Evolutionary conservation across 2,113 vertebrate genomes (phyloP).

Genomic region (Macaca mulatta): DNA sequence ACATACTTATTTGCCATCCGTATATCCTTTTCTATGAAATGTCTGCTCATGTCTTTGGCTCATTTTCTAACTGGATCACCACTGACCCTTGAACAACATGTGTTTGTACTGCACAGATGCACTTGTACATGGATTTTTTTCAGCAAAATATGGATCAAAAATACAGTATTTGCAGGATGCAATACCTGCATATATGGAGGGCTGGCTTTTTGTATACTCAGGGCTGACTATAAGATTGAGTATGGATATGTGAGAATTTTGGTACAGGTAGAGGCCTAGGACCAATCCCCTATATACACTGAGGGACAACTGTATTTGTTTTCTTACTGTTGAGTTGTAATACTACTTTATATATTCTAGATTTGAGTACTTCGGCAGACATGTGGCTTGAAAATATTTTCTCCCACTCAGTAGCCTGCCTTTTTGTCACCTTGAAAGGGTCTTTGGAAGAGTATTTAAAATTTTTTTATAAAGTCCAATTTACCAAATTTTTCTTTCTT

Average conservation of each 20-base stretch:
- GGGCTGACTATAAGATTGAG: neutral
- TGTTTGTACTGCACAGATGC: neutral
- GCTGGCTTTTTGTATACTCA: neutral
- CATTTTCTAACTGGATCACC: neutral
- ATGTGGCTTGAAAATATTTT: conserved; percentile 7
- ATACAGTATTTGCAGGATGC: neutral
- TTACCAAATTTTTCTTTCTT: neutral
- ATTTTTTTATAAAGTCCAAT: neutral
- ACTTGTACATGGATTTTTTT: neutral
- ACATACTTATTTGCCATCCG: neutral
- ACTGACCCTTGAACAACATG: neutral
- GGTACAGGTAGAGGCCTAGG: neutral
- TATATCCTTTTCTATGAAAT: neutral
- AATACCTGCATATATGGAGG: neutral
- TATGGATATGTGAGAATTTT: neutral
- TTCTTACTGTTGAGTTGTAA: neutral
- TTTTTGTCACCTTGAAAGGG: neutral
- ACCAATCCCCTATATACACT: neutral
- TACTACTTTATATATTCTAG: neutral
- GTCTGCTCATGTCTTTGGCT: neutral
- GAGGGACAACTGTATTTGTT: neutral
- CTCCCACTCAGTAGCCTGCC: neutral
- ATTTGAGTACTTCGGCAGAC: neutral
- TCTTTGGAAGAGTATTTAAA: neutral
- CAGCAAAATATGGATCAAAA: neutral